Evolutionary conservation across 2,113 vertebrate species (phyloP).

Genomic region (Rattus rattus): DNA sequence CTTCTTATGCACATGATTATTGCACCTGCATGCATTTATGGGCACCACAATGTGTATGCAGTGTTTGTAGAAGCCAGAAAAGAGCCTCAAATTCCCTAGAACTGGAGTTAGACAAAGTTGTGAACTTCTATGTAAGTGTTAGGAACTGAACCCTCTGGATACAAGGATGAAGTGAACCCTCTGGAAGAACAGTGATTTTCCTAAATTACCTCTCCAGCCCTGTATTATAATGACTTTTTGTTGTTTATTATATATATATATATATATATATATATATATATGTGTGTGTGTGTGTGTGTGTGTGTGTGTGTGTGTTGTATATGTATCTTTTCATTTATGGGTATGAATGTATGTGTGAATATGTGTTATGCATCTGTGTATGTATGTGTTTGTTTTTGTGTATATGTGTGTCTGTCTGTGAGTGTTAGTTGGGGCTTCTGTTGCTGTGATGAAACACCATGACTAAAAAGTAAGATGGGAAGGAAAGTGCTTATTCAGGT

Average conservation of each 20-base stretch:
- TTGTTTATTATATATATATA: neutral
- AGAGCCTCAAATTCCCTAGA: neutral
- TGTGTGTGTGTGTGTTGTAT: no score
- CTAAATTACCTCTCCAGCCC: neutral
- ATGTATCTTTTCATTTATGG: no score
- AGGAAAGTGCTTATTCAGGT: no score
- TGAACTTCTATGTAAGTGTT: neutral
- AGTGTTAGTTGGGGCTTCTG: no score
- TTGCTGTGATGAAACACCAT: no score
- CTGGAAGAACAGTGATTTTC: neutral
- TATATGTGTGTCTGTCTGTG: no score
- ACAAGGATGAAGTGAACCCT: neutral
- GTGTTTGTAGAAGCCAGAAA: neutral
- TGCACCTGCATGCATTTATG: neutral
- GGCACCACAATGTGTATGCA: neutral
- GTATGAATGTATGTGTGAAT: neutral
- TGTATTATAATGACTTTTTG: neutral
- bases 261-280: neutral
- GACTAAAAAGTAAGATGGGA: no score
- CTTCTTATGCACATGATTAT: neutral
- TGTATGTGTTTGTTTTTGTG: no score
- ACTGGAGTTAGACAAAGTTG: neutral
- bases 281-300: neutral
- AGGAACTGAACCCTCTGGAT: neutral
- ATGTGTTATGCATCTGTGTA: no score